phyloP scores from a whole-genome alignment of 1,140 invertebrate species.

The Drosophila ambigua region DNA sequence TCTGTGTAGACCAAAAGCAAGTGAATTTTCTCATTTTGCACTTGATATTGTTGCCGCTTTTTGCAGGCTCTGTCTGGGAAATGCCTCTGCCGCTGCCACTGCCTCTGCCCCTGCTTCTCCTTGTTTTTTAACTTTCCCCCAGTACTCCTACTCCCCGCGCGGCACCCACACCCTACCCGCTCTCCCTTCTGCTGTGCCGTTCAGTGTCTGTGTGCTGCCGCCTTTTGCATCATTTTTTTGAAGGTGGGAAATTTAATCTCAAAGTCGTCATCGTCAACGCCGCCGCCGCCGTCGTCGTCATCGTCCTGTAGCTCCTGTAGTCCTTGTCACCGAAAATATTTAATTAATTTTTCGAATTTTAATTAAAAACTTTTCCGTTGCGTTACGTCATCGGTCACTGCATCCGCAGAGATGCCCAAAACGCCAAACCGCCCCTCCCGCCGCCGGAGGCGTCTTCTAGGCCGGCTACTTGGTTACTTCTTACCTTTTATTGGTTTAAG shows the following conservation, averaged over 20 bases:
- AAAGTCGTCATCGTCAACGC: slow-evolving; percentile 77
- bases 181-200: slow-evolving; percentile 12
- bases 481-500: slow-evolving; percentile 63
- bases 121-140: slow-evolving; percentile 45
- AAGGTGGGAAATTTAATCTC: slow-evolving; percentile 78
- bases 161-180: slow-evolving; percentile 55
- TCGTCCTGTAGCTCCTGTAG: slow-evolving; percentile 11
- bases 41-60: slow-evolving; percentile 76
- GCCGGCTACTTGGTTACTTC: slow-evolving; percentile 46
- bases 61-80: slow-evolving; percentile 48
- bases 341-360: slow-evolving; percentile 83
- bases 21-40: slow-evolving; percentile 82
- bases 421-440: no score
- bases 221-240: slow-evolving; percentile 77
- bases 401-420: slow-evolving; percentile 28
- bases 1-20: slow-evolving; percentile 51
- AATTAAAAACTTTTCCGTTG: slow-evolving; percentile 79
- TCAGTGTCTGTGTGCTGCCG: slow-evolving; percentile 22
- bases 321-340: slow-evolving; percentile 74
- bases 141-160: slow-evolving; percentile 53
- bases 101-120: slow-evolving; percentile 20
- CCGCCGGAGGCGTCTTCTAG: slow-evolving; percentile 15
- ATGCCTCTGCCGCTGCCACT: slow-evolving; percentile 29
- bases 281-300: background rate
- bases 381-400: slow-evolving; percentile 65